Evolutionary conservation across 2,113 vertebrate species (phyloP), one percentile per base, ranked within the genome.

Genomic region (Brevimyrus niger): DNA sequence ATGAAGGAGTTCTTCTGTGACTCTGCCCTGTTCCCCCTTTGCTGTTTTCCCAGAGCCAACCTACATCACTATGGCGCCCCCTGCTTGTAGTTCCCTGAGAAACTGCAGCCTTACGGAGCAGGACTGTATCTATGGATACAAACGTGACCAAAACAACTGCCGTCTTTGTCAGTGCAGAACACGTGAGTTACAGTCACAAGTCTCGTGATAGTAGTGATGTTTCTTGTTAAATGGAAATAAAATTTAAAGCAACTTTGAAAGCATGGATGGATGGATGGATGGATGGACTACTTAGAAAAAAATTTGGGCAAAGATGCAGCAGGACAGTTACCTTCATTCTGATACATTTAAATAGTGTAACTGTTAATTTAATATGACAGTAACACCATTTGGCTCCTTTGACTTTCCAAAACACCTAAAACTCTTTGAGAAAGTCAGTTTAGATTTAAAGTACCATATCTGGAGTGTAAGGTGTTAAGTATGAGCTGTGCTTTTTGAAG

Each of bases 51-150:
- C 91, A 97, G 97, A 98, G 91, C 97, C 97, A 90, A 97, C 96
- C 0, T 98, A 97, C 89, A 97, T 98, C 93, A 97, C 97, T 76
- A 96, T 98, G 93, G 96, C 96, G 90, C 97, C 97, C 0, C 96
- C 97, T 89, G 95, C 93, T 3, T 98, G 97, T 90, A 94, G 95
- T 89, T 91, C 91, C 87, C 90, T 96, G 87, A 91, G 95, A 88
- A 97, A 97, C 94, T 98, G 97, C 93, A 96, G 95, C 6, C 94
- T 98, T 92, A 94, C 92, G 0, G 97, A 97, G 88, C 96, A 93
- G 91, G 96, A 97, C 89, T 98, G 97, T 86, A 86, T 92, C 87
- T 96, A 96, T 51, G 97, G 96, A 87, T 97, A 97, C 95, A 95
- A 91, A 82, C 94, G 96, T 76, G 96, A 97, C 92, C 93, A 92